Conservation (phyloP, 2,888 invertebrate genomes). For the Silvanus unidentatus region DNA sequence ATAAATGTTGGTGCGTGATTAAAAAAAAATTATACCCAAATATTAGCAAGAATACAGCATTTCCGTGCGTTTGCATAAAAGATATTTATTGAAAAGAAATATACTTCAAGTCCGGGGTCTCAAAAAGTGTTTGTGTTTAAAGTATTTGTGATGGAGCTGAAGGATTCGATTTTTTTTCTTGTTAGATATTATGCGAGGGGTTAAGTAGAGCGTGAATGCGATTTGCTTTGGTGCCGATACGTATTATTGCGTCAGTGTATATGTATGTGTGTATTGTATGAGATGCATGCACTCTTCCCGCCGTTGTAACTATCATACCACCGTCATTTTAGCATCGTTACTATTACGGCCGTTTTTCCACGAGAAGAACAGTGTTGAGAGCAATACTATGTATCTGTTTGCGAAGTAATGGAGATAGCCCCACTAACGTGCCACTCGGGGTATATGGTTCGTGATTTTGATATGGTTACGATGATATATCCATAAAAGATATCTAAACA, state of each 20-base stretch:
- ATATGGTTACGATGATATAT: slow-evolving; percentile 32
- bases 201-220: slow-evolving; percentile 41
- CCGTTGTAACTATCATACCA: too few relatives aligned
- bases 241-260: slow-evolving; percentile 7
- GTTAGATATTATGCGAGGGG: slow-evolving; percentile 27
- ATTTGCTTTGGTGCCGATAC: slow-evolving; percentile 24
- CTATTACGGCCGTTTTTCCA: slow-evolving; percentile 2
- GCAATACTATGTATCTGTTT: slow-evolving; percentile 36
- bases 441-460: slow-evolving; percentile 35
- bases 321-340: too few relatives aligned
- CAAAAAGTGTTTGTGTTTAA: slow-evolving; percentile 1
- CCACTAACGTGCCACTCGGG: slow-evolving; percentile 33
- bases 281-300: background rate
- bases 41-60: too few relatives aligned
- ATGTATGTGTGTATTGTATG: too few relatives aligned
- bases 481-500: slow-evolving; percentile 29
- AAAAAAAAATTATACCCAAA: too few relatives aligned
- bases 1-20: too few relatives aligned
- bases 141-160: slow-evolving; percentile 14
- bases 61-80: too few relatives aligned
- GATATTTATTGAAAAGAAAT: too few relatives aligned
- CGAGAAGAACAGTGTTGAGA: slow-evolving; percentile 18
- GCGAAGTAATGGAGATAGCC: slow-evolving; percentile 32
- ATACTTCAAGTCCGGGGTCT: background rate
- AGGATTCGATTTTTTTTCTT: slow-evolving; percentile 20